Evolutionary conservation across 2,113 vertebrate genomes (phyloP).

Genomic region (Xenopus laevis): DNA sequence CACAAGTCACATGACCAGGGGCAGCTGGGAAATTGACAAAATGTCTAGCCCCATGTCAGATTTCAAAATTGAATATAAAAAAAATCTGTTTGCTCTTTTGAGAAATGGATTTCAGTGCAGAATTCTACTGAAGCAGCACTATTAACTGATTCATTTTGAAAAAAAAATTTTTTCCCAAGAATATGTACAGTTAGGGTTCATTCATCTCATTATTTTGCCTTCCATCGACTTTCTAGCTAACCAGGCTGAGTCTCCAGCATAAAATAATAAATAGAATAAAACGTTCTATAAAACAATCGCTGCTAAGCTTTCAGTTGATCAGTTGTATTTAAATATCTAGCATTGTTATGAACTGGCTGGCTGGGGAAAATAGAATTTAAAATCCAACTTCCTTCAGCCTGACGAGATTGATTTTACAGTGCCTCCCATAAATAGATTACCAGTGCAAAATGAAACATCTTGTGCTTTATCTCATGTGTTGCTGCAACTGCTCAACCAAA

Average conservation of each 20-base stretch:
- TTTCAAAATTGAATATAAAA: too few species aligned
- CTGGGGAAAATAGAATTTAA: constrained; percentile 71
- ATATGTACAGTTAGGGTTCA: constrained; percentile 94
- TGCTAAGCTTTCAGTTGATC: constrained; percentile 63
- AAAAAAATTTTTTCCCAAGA: too few species aligned
- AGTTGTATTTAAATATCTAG: constrained; percentile 60
- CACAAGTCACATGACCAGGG: too few species aligned
- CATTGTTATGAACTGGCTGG: constrained; percentile 68
- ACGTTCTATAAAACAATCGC: constrained; percentile 70
- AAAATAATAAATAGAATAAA: constrained; percentile 82
- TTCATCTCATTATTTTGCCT: constrained; percentile 86
- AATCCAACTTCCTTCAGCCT: constrained; percentile 69
- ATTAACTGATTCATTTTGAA: too few species aligned
- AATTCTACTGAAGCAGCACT: too few species aligned
- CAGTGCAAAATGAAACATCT: constrained; percentile 70
- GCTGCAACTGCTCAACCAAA: constrained; percentile 61
- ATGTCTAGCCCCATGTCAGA: too few species aligned
- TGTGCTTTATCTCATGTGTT: constrained; percentile 67
- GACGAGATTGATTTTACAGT: constrained; percentile 77
- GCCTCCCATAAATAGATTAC: constrained; percentile 76
- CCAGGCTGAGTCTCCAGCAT: constrained; percentile 69
- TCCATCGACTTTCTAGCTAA: constrained; percentile 87
- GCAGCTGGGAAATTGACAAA: too few species aligned
- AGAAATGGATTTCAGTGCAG: too few species aligned
- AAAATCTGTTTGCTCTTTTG: too few species aligned